phyloP scores from a whole-genome alignment of 2,113 vertebrate genomes.

The Sorex fumeus region DNA sequence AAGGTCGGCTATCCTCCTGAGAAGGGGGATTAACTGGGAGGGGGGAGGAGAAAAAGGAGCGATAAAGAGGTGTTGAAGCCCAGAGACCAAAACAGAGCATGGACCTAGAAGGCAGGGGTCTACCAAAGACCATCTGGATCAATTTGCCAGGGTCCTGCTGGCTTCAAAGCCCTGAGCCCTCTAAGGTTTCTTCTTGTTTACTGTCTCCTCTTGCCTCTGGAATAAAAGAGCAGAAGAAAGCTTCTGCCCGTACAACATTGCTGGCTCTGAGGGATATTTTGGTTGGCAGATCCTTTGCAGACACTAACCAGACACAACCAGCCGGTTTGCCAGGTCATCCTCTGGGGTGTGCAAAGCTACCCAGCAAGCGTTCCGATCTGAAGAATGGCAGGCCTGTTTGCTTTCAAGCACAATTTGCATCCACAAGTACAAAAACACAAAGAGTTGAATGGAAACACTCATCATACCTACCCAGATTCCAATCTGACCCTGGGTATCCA shows the following conservation, averaged over 20 bases:
- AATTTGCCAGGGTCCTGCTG: not conserved
- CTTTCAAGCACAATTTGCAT: not conserved
- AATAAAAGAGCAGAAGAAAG: conserved; percentile 31
- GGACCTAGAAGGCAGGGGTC: not conserved
- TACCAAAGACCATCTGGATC: fast-evolving
- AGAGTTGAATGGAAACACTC: not conserved
- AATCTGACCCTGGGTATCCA: not conserved
- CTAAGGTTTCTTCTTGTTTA: not conserved
- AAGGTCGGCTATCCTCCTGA: not conserved
- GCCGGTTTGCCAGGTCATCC: conserved; percentile 12
- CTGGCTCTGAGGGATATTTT: conserved; percentile 64
- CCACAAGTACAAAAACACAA: conserved; percentile 41
- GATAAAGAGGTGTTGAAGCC: too few relatives aligned
- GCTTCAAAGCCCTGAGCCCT: not conserved
- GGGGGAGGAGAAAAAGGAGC: not conserved
- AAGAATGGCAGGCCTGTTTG: not conserved
- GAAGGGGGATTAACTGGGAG: not conserved
- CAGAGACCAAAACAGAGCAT: not conserved
- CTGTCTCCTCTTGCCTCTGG: conserved; percentile 22
- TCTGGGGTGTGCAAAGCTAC: not conserved
- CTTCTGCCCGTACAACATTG: conserved; percentile 4
- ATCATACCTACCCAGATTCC: not conserved
- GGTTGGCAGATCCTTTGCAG: conserved; percentile 38
- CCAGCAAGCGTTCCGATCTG: not conserved
- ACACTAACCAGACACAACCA: conserved; percentile 60